Evolutionary conservation across 2,888 invertebrate genomes (phyloP), one percentile per base, ranked within the genome.

Genomic region (Harpalus rufipes): DNA sequence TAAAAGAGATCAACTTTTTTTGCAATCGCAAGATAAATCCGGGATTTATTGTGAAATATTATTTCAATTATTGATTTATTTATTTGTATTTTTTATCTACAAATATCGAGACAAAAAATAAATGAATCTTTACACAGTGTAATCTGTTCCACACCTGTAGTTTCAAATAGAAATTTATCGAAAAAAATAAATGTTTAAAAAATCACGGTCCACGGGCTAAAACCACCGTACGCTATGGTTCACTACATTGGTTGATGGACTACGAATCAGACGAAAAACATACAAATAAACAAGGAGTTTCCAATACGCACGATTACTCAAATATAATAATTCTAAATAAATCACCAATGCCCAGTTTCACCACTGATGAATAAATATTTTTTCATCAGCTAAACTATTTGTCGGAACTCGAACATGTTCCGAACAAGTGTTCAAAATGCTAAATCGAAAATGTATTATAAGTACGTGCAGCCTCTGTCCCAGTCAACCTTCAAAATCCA

Each of bases 81-180:
- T 82, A 51, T 51, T 72, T 82, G 72, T 44, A 18, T 68, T 18
- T 63, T 81, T 14, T 81, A 10, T 81, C n/a, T 59, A 14, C 14
- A 41, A 41, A 81, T 25, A 63, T 63, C 63, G n/a, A 4, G 7
- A 68, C 68, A 80, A 81, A 81, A 81, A 81, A 81, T 65, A 51
- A 65, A 44, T n/a, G 74, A 81, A 59, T 76, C 59, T 83, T 83
- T 76, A 81, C 63, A 81, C 76, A 63, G 59, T 32, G 72, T 74
- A 83, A 83, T 83, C 76, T 39, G 83, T 83, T 83, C 83, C 83
- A 83, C 83, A 83, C 83, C 83, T 83, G 83, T 61, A 83, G 83
- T 59, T 83, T 76, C 61, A 56, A 83, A 83, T 83, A 76, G 63
- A 74, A 44, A 18, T 44, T 83, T 41, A 56, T 18, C 14, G 18